Conservation (phyloP, 2,113 vertebrate species). For the Zeus faber region DNA sequence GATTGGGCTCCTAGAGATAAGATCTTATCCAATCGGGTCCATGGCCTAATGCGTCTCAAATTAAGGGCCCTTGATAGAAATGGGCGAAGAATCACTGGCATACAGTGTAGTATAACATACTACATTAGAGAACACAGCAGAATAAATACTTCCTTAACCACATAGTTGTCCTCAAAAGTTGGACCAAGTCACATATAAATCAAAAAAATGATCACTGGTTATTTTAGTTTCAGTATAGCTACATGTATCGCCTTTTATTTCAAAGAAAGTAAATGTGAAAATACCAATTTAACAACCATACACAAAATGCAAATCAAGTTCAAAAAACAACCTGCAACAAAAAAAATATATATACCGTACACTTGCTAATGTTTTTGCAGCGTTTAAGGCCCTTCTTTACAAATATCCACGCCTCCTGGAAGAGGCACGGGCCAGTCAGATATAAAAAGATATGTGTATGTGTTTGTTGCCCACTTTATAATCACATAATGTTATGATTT, state of each 20-base stretch:
- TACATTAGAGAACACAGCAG: too few relatives aligned
- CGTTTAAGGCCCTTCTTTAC: constrained; percentile 59
- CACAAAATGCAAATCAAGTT: constrained; percentile 55
- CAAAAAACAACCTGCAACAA: constrained; percentile 36
- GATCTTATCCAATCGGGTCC: too few relatives aligned
- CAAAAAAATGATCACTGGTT: constrained; percentile 22
- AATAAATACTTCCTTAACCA: too few relatives aligned
- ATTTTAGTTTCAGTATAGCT: constrained; percentile 41
- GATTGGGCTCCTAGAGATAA: too few relatives aligned
- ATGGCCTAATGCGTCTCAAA: too few relatives aligned
- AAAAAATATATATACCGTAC: constrained; percentile 51
- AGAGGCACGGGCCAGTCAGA: constrained; percentile 53
- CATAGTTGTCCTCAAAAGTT: too few relatives aligned
- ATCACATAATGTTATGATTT: constrained; percentile 50
- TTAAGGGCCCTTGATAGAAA: too few relatives aligned
- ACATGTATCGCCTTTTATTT: constrained; percentile 74
- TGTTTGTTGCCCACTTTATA: constrained; percentile 29
- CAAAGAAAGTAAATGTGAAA: constrained; percentile 67
- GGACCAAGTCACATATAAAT: too few relatives aligned
- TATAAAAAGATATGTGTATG: constrained; percentile 16
- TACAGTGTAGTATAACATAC: too few relatives aligned
- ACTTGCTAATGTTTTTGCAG: constrained; percentile 50
- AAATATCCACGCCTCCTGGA: constrained; percentile 39
- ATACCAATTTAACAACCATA: constrained; percentile 56
- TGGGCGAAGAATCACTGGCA: too few relatives aligned